Percentiles rank a stretch among this genome's conserved stretches.
phyloP scores from a whole-genome alignment of 2,113 vertebrate species.

The Recurvirostra avosetta region DNA sequence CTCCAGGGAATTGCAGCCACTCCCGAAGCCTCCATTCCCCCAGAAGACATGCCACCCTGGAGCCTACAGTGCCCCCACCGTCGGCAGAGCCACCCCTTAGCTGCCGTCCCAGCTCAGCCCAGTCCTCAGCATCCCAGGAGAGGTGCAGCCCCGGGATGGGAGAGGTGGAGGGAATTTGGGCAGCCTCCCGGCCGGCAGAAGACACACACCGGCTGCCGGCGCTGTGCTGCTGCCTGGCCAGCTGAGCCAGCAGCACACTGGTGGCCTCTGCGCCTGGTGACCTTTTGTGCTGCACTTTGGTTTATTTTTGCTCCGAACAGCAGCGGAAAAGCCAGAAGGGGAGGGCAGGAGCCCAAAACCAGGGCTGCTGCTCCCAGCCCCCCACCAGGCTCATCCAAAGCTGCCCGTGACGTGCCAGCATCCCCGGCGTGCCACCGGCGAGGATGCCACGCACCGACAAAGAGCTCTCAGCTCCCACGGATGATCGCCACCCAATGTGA shows the following conservation, averaged over 20 bases:
- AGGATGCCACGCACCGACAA: background rate
- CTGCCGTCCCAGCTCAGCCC: background rate
- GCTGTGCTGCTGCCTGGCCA: background rate
- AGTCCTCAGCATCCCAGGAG: background rate
- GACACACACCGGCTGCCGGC: background rate
- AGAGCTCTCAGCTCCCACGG: background rate
- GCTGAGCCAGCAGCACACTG: background rate
- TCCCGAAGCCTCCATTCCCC: background rate
- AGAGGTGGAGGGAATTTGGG: background rate
- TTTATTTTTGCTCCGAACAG: background rate
- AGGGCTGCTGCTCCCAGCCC: background rate
- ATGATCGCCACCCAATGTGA: background rate
- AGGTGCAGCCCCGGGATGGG: accelerated
- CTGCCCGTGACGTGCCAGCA: accelerated
- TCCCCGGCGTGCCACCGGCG: accelerated
- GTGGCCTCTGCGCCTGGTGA: background rate
- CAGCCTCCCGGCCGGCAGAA: accelerated
- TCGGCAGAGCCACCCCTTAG: background rate
- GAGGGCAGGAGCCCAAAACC: background rate
- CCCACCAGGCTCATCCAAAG: background rate
- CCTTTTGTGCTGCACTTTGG: constrained; percentile 5
- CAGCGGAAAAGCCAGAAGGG: background rate
- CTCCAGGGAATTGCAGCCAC: background rate
- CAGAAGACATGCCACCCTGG: accelerated
- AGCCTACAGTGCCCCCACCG: background rate